Conservation (phyloP, 2,113 vertebrate genomes). For the Sitta europaea region DNA sequence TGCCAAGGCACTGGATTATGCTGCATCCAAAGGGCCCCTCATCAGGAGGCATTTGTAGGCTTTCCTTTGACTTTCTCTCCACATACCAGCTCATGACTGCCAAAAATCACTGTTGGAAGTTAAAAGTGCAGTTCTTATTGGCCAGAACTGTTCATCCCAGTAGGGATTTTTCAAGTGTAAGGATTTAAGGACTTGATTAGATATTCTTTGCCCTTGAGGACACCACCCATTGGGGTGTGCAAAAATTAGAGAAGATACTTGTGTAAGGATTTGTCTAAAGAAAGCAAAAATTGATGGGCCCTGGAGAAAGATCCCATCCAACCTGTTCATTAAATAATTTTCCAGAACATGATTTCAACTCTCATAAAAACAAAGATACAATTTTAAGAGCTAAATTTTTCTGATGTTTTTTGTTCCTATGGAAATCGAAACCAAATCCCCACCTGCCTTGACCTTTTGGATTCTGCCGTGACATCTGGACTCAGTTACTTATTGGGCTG, state of each 20-base stretch:
- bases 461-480: background rate
- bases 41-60: background rate
- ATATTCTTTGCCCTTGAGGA: background rate
- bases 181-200: background rate
- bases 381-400: background rate
- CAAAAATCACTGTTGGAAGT: background rate
- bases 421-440: background rate
- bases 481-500: background rate
- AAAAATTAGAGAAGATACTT: background rate
- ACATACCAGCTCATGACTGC: background rate
- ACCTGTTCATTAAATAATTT: background rate
- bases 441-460: slow-evolving; percentile 1
- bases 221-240: background rate
- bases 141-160: background rate
- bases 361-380: background rate
- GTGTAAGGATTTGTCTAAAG: background rate
- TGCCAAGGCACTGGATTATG: background rate
- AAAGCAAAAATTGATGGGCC: background rate
- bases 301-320: background rate
- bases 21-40: background rate
- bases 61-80: background rate
- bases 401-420: background rate
- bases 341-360: background rate
- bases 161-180: background rate
- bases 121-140: background rate